These are phyloP conservation scores for Lichenostomus cassidix DNA, from an alignment of 2,113 vertebrate species.

Conservation along the genomic window DNA sequence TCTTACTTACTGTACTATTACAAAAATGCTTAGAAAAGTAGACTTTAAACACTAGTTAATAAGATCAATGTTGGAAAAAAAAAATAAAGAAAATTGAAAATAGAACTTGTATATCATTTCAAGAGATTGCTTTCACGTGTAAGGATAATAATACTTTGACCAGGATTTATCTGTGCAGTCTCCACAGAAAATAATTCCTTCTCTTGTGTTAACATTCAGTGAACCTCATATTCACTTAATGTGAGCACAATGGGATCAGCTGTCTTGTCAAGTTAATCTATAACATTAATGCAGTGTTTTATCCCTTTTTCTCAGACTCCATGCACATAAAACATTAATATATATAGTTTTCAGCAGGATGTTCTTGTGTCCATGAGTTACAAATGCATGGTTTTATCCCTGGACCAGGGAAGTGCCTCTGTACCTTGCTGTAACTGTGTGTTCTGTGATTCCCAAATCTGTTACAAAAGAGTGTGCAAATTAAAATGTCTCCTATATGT, in stretches of 20 bases:
- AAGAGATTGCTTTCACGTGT: neutral
- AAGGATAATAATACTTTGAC: neutral
- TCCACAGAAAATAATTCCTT: constrained; percentile 32
- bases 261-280: constrained; percentile 71
- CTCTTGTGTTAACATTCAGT: neutral
- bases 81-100: neutral
- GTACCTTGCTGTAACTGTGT: neutral
- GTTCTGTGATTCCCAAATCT: neutral
- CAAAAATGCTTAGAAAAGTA: neutral
- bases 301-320: constrained; percentile 15
- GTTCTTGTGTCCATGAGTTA: constrained; percentile 45
- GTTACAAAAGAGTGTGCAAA: neutral
- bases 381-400: constrained; percentile 21
- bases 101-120: neutral
- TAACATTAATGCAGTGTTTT: constrained; percentile 51
- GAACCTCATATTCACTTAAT: constrained; percentile 54
- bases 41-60: neutral
- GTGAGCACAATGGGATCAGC: constrained; percentile 66
- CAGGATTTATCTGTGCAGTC: constrained; percentile 7
- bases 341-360: constrained; percentile 28
- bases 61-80: neutral
- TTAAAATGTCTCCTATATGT: neutral
- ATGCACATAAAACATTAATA: constrained; percentile 61
- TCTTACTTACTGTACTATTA: neutral
- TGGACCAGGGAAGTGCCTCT: neutral